Percentiles rank a stretch among this genome's conserved stretches.
These are phyloP conservation scores for Dendropsophus ebraccatus DNA, from an alignment of 2,113 vertebrate genomes.

Conservation along the genomic window DNA sequence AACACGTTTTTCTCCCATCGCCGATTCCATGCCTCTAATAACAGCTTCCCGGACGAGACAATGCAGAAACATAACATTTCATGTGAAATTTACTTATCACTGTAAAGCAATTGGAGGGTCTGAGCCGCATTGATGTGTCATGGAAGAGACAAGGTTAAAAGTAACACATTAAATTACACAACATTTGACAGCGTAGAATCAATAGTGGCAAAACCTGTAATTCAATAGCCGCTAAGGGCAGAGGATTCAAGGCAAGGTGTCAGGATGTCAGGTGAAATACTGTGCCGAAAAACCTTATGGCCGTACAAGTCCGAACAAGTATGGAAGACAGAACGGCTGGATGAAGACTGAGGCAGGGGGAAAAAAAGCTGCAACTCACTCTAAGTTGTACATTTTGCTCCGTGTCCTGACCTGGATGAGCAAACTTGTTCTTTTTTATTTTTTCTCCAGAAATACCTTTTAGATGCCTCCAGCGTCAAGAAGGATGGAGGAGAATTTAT, in stretches of 20 bases:
- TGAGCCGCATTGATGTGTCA: constrained; percentile 11
- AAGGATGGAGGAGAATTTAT: background rate
- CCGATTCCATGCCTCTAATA: background rate
- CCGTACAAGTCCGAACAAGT: constrained; percentile 20
- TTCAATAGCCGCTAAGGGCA: constrained; percentile 27
- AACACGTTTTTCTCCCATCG: background rate
- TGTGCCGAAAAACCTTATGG: background rate
- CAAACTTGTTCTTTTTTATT: background rate
- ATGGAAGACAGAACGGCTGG: background rate
- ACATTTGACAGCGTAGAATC: constrained; percentile 50
- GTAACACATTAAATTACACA: constrained; percentile 27
- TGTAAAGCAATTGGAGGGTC: constrained; percentile 3
- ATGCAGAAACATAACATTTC: background rate
- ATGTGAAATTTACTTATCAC: background rate
- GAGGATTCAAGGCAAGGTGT: constrained; percentile 12
- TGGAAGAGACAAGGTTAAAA: constrained; percentile 49
- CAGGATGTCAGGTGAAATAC: constrained; percentile 27
- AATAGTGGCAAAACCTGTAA: constrained; percentile 45
- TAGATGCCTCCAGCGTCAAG: constrained; percentile 7
- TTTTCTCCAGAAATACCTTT: background rate
- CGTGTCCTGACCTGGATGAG: constrained; percentile 16
- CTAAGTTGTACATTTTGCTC: constrained; percentile 12
- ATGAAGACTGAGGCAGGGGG: background rate
- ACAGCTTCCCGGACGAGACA: background rate
- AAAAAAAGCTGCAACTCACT: background rate